Conservation (phyloP, 1,140 invertebrate species). For the Leptoteleia sp. region DNA sequence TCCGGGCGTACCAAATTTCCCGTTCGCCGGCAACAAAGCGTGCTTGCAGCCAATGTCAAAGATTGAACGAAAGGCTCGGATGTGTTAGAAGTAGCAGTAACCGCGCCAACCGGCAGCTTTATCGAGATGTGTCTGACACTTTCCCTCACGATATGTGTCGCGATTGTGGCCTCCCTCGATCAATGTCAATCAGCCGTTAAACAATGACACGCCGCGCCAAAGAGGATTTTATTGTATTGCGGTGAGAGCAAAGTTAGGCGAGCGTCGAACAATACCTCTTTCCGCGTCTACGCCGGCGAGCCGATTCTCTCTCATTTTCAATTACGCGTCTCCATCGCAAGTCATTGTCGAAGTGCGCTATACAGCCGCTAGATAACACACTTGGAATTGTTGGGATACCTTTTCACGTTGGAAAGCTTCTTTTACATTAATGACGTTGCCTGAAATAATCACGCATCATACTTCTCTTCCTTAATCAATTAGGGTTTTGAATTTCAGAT, state of each 20-base stretch:
- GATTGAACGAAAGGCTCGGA: constrained; percentile 47
- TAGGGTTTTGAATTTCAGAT: constrained; percentile 11
- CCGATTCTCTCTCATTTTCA: constrained; percentile 54
- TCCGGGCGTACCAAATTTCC: constrained; percentile 56
- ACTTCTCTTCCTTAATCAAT: constrained; percentile 25
- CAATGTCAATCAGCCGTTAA: constrained; percentile 79
- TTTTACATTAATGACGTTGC: constrained; percentile 40
- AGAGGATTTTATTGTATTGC: constrained; percentile 79
- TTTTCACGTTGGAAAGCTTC: constrained; percentile 46
- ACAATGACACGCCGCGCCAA: constrained; percentile 75
- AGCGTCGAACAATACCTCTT: constrained; percentile 46
- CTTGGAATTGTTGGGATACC: constrained; percentile 52
- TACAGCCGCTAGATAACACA: constrained; percentile 40
- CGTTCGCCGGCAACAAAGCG: constrained; percentile 64
- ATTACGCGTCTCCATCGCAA: constrained; percentile 41
- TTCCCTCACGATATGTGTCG: constrained; percentile 60
- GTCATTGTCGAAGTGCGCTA: constrained; percentile 41
- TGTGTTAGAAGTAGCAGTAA: constrained; percentile 27
- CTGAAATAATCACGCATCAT: constrained; percentile 33
- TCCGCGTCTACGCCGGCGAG: constrained; percentile 30
- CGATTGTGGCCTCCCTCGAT: constrained; percentile 73
- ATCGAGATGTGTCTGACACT: constrained; percentile 68
- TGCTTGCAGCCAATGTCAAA: constrained; percentile 46
- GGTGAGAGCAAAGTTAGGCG: constrained; percentile 72
- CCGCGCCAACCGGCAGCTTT: constrained; percentile 35